These are phyloP conservation scores for Adineta ricciae DNA, from an alignment of 2,888 invertebrate genomes.

Conservation along the genomic window DNA sequence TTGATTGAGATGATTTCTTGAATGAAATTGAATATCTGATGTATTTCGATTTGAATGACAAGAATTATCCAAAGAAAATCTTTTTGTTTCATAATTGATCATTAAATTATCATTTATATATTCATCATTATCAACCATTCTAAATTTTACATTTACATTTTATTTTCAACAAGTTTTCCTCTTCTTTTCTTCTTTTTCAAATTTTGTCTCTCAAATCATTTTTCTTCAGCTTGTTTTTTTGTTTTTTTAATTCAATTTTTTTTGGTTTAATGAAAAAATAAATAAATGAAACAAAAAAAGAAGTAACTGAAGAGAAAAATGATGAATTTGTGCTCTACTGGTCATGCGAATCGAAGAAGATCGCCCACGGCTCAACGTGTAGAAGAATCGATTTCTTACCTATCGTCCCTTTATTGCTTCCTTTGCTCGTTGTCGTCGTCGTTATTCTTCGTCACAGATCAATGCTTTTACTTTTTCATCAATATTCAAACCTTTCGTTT, in stretches of 20 bases:
- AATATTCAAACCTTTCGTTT: not conserved
- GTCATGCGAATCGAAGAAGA: conserved; percentile 15
- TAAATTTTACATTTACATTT: not conserved
- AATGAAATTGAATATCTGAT: not conserved
- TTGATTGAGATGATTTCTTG: not conserved
- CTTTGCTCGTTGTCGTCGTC: not conserved
- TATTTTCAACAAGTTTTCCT: not conserved
- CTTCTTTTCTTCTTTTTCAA: not conserved
- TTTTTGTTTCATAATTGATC: not conserved
- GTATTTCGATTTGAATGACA: not conserved
- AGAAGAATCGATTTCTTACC: not conserved
- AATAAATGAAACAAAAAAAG: not conserved
- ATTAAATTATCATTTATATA: not conserved
- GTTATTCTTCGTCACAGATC: not conserved
- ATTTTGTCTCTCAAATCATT: too few species aligned
- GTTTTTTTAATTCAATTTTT: too few species aligned
- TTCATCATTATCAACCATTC: conserved; percentile 15
- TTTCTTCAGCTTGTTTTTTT: not conserved
- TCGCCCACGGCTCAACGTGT: conserved; percentile 15
- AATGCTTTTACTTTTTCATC: conserved; percentile 7
- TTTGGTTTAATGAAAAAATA: too few species aligned
- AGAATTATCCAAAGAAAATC: not conserved
- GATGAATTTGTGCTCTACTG: not conserved
- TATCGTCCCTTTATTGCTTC: not conserved
- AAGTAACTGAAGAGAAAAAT: not conserved